Evolutionary conservation across 2,113 vertebrate species (phyloP).

Genomic region (Epinephelus moara): DNA sequence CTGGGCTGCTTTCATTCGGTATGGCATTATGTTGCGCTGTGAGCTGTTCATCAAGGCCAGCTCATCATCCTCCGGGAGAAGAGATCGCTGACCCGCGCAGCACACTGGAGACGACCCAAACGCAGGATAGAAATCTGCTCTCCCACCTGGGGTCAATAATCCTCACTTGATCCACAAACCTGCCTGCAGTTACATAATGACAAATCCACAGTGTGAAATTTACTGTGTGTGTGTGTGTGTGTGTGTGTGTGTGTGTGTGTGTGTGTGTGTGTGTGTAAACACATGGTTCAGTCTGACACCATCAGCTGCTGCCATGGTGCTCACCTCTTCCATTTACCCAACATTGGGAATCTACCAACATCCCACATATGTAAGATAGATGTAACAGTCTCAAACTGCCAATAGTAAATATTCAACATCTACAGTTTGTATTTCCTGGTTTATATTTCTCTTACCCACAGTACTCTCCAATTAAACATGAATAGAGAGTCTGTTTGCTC

Average conservation of each 20-base stretch:
- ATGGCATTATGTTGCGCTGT: slow-evolving; percentile 39
- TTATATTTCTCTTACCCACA: neutral
- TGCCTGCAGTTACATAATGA: slow-evolving; percentile 26
- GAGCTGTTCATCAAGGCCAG: slow-evolving; percentile 35
- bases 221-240: neutral
- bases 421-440: neutral
- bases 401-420: neutral
- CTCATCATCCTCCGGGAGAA: slow-evolving; percentile 33
- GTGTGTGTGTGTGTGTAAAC: neutral
- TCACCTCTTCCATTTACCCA: neutral
- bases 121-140: slow-evolving; percentile 27
- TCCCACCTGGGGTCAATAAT: slow-evolving; percentile 25
- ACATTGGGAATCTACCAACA: neutral
- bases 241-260: no score
- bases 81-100: slow-evolving; percentile 28
- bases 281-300: neutral
- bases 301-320: neutral
- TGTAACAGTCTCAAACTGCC: neutral
- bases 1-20: slow-evolving; percentile 22
- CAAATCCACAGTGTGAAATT: slow-evolving; percentile 18
- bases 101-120: neutral
- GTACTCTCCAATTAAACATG: neutral
- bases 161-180: slow-evolving; percentile 35
- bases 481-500: neutral
- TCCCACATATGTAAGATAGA: neutral